Evolutionary conservation across 2,797 vertebrate species (phyloP).

Genomic region (Paramormyrops hopkinsi): DNA sequence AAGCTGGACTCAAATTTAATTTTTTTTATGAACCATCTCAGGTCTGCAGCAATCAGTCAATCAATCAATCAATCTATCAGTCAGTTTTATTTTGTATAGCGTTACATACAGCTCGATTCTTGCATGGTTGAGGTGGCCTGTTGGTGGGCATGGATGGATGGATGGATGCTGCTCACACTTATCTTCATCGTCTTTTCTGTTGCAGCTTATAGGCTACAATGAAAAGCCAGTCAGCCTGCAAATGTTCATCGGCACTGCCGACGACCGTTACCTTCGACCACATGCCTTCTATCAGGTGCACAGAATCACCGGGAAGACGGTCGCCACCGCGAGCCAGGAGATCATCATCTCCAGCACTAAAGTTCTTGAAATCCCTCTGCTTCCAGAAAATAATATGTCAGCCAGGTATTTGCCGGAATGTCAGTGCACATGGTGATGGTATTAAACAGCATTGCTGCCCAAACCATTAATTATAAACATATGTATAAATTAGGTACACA

Average conservation of each 20-base stretch:
- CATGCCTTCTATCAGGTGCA: slow-evolving; percentile 97
- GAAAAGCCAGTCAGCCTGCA: slow-evolving; percentile 79
- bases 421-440: background rate
- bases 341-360: slow-evolving; percentile 73
- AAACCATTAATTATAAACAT: slow-evolving; percentile 20
- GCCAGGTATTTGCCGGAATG: slow-evolving; percentile 67
- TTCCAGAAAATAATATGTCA: slow-evolving; percentile 86
- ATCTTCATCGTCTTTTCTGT: background rate
- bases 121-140: background rate
- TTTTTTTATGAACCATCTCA: background rate
- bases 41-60: background rate
- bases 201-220: slow-evolving; percentile 75
- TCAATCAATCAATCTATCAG: too few species aligned
- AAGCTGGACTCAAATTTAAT: background rate
- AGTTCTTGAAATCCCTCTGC: slow-evolving; percentile 84
- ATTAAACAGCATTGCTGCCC: slow-evolving; percentile 8
- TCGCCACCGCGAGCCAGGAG: slow-evolving; percentile 85
- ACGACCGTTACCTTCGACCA: slow-evolving; percentile 80
- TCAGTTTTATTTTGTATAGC: too few species aligned
- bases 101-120: background rate
- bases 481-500: background rate
- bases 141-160: too few species aligned
- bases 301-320: slow-evolving; percentile 93
- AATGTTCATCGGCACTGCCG: slow-evolving; percentile 90
- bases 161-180: background rate